phyloP scores from a whole-genome alignment of 2,888 invertebrate genomes.

The Pammene aurita region DNA sequence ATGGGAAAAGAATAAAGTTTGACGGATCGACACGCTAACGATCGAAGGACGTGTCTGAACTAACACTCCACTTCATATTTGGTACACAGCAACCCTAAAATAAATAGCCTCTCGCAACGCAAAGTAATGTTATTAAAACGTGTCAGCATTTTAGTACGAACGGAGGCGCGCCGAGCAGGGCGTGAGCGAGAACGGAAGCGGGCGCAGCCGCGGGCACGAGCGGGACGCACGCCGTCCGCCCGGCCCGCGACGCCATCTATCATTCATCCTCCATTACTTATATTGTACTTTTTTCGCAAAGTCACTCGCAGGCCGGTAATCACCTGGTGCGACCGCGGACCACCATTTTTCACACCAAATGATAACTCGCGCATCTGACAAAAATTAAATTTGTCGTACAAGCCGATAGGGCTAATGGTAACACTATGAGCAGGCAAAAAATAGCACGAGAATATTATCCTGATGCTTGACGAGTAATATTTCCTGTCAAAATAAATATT shows the following conservation, averaged over 20 bases:
- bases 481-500: constrained; percentile 21
- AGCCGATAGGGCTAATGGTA: constrained; percentile 79
- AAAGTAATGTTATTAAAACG: constrained; percentile 83
- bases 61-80: constrained; percentile 78
- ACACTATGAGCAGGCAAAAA: constrained; percentile 73
- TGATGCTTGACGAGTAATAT: constrained; percentile 28
- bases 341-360: constrained; percentile 82
- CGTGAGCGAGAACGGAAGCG: constrained; percentile 54
- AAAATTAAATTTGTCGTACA: constrained; percentile 82
- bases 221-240: constrained; percentile 44
- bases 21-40: constrained; percentile 72
- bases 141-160: constrained; percentile 79
- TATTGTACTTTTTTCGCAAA: constrained; percentile 83
- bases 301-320: constrained; percentile 83
- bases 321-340: constrained; percentile 80
- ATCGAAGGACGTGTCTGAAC: constrained; percentile 70
- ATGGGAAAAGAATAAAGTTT: constrained; percentile 72
- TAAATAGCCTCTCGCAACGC: constrained; percentile 79
- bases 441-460: constrained; percentile 55
- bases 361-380: constrained; percentile 81
- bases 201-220: constrained; percentile 57
- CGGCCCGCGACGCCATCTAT: constrained; percentile 74
- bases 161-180: constrained; percentile 47
- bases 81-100: constrained; percentile 75
- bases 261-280: constrained; percentile 84